These are phyloP conservation scores for Chelidonichthys spinosus DNA, from an alignment of 2,797 vertebrate species.

Conservation along the genomic window DNA sequence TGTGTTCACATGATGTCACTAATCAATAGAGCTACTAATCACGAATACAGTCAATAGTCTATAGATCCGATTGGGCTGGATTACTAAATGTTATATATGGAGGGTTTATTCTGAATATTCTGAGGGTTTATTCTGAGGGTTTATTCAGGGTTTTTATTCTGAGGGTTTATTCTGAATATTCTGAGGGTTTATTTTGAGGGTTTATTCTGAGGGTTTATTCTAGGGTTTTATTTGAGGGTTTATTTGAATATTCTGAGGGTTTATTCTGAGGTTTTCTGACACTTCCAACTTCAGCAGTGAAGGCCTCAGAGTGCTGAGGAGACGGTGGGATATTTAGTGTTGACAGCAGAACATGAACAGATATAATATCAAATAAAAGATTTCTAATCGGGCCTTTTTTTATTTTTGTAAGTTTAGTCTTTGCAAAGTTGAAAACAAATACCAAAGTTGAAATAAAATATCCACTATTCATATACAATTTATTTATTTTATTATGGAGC, in stretches of 20 bases:
- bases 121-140: no score
- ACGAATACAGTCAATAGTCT: conserved; percentile 71
- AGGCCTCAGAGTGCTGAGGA: conserved; percentile 31
- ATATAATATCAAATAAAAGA: background rate
- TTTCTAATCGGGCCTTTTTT: background rate
- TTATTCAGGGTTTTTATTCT: no score
- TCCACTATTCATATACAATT: background rate
- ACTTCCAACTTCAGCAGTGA: conserved; percentile 24
- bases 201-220: no score
- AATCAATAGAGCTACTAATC: conserved; percentile 79
- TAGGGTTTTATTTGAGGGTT: no score
- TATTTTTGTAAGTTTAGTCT: background rate
- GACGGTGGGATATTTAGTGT: background rate
- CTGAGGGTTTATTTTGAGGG: no score
- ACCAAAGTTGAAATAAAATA: background rate
- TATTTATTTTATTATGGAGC: background rate
- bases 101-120: no score
- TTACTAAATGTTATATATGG: conserved; percentile 65
- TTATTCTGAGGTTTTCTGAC: conserved; percentile 1
- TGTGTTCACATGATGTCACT: conserved; percentile 71
- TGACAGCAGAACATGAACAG: background rate
- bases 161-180: no score
- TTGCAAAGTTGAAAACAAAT: conserved; percentile 2
- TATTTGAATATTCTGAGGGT: no score
- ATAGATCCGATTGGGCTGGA: conserved; percentile 73